Base-by-base conservation (phyloP, 2,797 vertebrate genomes). In the Orestias chungarensis region DNA sequence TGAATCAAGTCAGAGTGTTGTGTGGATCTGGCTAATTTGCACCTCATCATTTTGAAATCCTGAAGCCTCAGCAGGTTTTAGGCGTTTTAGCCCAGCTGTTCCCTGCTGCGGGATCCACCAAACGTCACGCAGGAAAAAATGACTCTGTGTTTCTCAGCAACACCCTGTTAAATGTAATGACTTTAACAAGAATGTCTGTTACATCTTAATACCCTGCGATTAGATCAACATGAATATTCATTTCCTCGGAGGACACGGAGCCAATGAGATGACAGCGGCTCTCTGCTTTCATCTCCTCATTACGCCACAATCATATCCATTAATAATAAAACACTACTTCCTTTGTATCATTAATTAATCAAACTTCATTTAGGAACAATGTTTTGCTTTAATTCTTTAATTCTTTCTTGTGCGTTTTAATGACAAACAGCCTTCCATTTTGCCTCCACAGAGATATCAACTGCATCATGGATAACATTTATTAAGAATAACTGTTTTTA, bases 151-250 rank as follows among this genome's bases (percentile, higher is more conserved):
- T 66, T 27, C 42, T 29, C 64, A 23, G 29, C 64, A 47, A 52
- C 47, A 14, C 25, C 65, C 59, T 62, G 38, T 62, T 62, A 62
- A 62, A 62, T 62, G 59, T 40, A 62, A 62, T n/a, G 42, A 33
- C 65, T 23, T 50, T 74, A 72, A 71, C 70, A 66, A 64, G 62
- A 70, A 62, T 40, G 69, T 66, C 71, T 67, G 25, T 61, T 75
- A 73, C 73, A 71, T 73, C 75, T 49, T 73, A 61, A 78, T 75
- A 68, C 61, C 76, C 69, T 65, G 57, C 54, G 59, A 85, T 87
- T 80, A 82, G 6, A 54, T 66, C 66, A 25, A 76, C 70, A 81
- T 87, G 83, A 87, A 88, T 84, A 89, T 88, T 89, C 73, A 84
- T 87, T 70, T 86, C 76, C 79, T 79, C 9, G 1, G 75, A 84